Percentiles rank a stretch among this genome's conserved stretches.
These are phyloP conservation scores for Gallinago paraguaiae DNA, from an alignment of 2,113 vertebrate species.

Conservation along the genomic window DNA sequence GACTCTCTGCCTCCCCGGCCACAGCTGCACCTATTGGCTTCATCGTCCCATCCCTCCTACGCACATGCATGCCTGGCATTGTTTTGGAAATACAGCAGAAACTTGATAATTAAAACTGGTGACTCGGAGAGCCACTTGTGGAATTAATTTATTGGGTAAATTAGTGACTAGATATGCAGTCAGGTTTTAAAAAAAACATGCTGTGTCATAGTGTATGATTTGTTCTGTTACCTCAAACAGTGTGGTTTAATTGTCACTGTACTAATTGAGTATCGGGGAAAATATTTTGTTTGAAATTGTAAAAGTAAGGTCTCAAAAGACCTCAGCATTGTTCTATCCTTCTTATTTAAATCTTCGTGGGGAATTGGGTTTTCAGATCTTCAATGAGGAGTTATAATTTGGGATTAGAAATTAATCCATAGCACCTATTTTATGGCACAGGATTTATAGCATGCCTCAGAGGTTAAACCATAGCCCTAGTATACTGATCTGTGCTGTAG, in stretches of 20 bases:
- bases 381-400: constrained; percentile 37
- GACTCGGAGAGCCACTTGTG: constrained; percentile 30
- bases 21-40: constrained; percentile 66
- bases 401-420: constrained; percentile 55
- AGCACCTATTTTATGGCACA: constrained; percentile 40
- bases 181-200: neutral
- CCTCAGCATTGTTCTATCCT: neutral
- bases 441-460: constrained; percentile 30
- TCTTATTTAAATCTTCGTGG: constrained; percentile 11
- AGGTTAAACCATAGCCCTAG: constrained; percentile 28
- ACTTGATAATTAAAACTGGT: constrained; percentile 56
- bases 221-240: neutral
- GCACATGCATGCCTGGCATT: constrained; percentile 45
- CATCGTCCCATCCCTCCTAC: constrained; percentile 44
- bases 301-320: neutral
- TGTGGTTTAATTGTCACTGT: neutral
- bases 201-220: neutral
- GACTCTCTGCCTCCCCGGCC: constrained; percentile 9
- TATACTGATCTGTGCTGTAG: constrained; percentile 18
- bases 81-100: constrained; percentile 61
- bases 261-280: neutral
- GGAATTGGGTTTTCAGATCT: constrained; percentile 11
- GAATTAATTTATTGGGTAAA: constrained; percentile 56
- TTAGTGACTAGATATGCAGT: neutral
- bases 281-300: neutral